Conservation (phyloP, 1,140 invertebrate genomes). For the Hydropsyche tenuis region DNA sequence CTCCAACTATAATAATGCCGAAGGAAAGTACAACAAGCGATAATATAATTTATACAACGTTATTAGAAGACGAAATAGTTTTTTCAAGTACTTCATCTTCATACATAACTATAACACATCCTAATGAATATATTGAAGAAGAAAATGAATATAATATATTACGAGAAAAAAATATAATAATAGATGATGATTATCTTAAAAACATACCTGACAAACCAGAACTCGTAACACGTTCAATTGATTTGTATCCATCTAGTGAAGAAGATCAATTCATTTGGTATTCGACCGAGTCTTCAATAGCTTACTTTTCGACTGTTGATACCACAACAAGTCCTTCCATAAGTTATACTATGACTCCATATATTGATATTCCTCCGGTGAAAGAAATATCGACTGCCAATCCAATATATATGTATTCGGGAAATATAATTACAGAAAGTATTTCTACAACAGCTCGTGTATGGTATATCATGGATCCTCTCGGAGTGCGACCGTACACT, state of each 20-base stretch:
- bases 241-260: conserved; percentile 8
- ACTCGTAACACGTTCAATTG: background rate
- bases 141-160: too few species aligned
- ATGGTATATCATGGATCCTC: background rate
- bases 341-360: background rate
- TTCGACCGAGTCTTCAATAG: background rate
- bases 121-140: too few species aligned
- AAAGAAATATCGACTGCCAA: background rate
- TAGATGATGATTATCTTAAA: too few species aligned
- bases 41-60: too few species aligned
- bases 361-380: background rate
- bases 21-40: too few species aligned
- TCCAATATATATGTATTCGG: background rate
- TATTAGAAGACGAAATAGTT: too few species aligned
- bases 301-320: background rate
- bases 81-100: too few species aligned
- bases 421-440: background rate
- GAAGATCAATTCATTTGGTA: background rate
- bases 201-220: too few species aligned
- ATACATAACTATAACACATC: too few species aligned
- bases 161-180: too few species aligned
- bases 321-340: background rate
- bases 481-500: background rate
- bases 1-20: too few species aligned
- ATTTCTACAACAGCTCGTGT: background rate